A percentile compares a stretch with the other conserved stretches of the same genome.
Evolutionary conservation across 2,113 vertebrate species (phyloP).

Genomic region (Rafetus swinhoei): DNA sequence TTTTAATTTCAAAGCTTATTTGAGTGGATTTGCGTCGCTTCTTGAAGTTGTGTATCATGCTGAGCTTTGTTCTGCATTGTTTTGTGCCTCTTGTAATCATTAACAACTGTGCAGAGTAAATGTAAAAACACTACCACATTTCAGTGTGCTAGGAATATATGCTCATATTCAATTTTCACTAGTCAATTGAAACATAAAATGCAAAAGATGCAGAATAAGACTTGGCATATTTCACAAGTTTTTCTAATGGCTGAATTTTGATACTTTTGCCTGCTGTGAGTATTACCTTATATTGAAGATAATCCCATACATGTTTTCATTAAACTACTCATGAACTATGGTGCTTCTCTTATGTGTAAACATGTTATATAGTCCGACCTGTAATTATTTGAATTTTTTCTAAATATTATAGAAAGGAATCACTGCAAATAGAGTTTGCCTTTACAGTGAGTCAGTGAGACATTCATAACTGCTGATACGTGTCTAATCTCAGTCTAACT

Average conservation of each 20-base stretch:
- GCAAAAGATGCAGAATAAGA: not conserved
- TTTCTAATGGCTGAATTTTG: not conserved
- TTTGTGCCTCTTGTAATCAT: not conserved
- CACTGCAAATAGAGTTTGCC: not conserved
- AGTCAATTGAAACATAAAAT: not conserved
- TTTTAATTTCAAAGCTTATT: slow-evolving; percentile 18
- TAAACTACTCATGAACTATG: not conserved
- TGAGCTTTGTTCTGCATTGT: not conserved
- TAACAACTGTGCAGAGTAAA: not conserved
- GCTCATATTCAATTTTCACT: not conserved
- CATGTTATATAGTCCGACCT: not conserved
- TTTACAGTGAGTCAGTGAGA: not conserved
- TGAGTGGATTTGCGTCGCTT: not conserved
- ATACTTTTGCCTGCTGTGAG: not conserved
- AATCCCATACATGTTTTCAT: not conserved
- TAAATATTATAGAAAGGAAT: not conserved
- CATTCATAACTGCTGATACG: not conserved
- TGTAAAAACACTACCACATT: not conserved
- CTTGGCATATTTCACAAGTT: not conserved
- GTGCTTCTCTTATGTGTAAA: not conserved
- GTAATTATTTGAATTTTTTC: not conserved
- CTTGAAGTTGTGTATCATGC: not conserved
- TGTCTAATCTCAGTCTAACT: not conserved
- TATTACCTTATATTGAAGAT: not conserved
- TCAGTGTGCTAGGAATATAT: not conserved